Evolutionary conservation across 2,113 vertebrate genomes (phyloP).

Genomic region (Danionella cerebrum): DNA sequence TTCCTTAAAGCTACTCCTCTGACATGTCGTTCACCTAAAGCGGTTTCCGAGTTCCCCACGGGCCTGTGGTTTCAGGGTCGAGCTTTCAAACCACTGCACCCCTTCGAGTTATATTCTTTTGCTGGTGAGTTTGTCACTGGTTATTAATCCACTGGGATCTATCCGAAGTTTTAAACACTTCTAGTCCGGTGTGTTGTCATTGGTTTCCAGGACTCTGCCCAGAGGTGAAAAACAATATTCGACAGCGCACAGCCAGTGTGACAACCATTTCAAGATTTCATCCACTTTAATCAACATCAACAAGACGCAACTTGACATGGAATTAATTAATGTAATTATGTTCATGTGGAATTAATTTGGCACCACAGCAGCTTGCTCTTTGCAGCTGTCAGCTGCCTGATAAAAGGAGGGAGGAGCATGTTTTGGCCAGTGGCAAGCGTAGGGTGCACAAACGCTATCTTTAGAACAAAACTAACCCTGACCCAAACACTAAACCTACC

Average conservation of each 20-base stretch:
- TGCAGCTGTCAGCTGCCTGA: slow-evolving; percentile 35
- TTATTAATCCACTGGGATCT: background rate
- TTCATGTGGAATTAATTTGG: slow-evolving; percentile 40
- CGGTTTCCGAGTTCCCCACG: background rate
- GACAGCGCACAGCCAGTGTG: slow-evolving; percentile 1
- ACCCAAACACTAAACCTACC: background rate
- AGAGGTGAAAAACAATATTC: background rate
- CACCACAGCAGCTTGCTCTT: slow-evolving; percentile 27
- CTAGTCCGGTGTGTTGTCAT: background rate
- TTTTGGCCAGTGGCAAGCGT: background rate
- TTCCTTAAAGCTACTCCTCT: slow-evolving; percentile 34
- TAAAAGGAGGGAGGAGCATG: background rate
- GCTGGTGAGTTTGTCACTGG: background rate
- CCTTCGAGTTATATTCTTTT: background rate
- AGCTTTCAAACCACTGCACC: background rate
- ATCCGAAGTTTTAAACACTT: background rate
- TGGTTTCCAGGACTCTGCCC: background rate
- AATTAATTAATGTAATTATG: slow-evolving; percentile 47
- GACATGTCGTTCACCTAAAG: background rate
- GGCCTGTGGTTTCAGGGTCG: background rate
- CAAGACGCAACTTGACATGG: slow-evolving; percentile 32
- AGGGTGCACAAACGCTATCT: slow-evolving; percentile 3
- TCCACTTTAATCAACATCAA: slow-evolving; percentile 44
- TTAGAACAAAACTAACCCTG: background rate
- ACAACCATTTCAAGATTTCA: slow-evolving; percentile 15